Conservation (phyloP, 2,888 invertebrate species). For the Myopa tessellatipennis region DNA sequence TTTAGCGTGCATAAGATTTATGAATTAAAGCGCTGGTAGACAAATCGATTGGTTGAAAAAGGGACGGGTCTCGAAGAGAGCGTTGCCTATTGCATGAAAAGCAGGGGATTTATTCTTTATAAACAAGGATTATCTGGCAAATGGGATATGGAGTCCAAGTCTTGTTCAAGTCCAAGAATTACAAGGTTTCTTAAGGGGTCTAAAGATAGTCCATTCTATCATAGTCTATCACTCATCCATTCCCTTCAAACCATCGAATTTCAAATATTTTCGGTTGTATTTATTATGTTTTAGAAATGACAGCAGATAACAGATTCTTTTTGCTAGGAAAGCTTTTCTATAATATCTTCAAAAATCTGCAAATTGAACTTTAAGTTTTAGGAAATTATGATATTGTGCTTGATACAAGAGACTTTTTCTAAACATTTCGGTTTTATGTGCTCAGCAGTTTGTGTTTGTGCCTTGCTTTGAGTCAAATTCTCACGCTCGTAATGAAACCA, state of each 20-base stretch:
- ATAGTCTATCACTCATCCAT: no score
- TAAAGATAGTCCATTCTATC: neutral
- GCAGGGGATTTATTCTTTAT: neutral
- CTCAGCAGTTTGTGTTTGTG: conserved; percentile 5
- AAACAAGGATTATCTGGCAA: neutral
- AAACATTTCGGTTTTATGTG: neutral
- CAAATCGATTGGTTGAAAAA: neutral
- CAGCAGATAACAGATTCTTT: no score
- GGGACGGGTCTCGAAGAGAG: neutral
- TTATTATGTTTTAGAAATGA: no score
- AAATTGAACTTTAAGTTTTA: no score
- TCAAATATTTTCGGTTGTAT: no score
- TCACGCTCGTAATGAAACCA: conserved; percentile 3
- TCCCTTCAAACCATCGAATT: no score
- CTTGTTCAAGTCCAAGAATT: neutral
- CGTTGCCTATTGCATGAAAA: no score
- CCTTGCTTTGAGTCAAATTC: neutral
- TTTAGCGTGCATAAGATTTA: neutral
- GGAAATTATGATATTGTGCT: no score
- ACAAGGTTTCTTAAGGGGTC: neutral
- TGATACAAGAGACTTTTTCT: no score
- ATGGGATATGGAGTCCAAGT: no score
- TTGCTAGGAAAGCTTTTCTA: no score
- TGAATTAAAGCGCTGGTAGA: neutral
- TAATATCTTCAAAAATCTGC: no score